A percentile compares a stretch with the other conserved stretches of the same genome.
Evolutionary conservation across 2,113 vertebrate species (phyloP).

Genomic region (Peromyscus polionotus): DNA sequence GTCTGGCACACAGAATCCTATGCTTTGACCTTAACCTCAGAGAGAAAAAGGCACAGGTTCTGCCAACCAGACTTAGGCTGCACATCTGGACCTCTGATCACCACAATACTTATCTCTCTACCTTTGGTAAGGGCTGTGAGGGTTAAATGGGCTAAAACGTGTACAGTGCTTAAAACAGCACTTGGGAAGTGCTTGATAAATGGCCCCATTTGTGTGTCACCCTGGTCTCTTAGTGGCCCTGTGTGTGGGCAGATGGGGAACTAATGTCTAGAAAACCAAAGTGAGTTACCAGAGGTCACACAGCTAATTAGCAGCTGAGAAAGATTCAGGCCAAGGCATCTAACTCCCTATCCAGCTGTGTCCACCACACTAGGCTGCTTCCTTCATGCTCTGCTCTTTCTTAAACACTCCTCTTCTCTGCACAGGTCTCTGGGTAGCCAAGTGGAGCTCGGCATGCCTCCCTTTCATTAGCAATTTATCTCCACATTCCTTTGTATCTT

Average conservation of each 20-base stretch:
- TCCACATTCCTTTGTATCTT: conserved; percentile 57
- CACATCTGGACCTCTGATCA: neutral
- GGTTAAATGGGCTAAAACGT: conserved; percentile 54
- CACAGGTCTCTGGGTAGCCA: neutral
- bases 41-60: neutral
- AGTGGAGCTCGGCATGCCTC: neutral
- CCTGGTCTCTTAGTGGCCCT: conserved; percentile 28
- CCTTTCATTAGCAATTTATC: conserved; percentile 63
- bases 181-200: conserved; percentile 63
- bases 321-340: neutral
- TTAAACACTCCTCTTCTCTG: neutral
- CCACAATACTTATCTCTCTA: neutral
- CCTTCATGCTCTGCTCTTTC: neutral
- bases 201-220: conserved; percentile 38
- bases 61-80: neutral
- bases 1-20: neutral
- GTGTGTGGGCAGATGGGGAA: neutral
- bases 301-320: conserved; percentile 53
- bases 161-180: neutral
- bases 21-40: neutral
- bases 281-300: conserved; percentile 59
- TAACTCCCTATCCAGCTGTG: neutral
- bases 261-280: conserved; percentile 53
- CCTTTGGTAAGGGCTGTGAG: neutral
- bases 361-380: neutral